Evolutionary conservation across 2,797 vertebrate genomes (phyloP), one percentile per base, ranked within the genome.

Genomic region (Setipinna tenuifilis): DNA sequence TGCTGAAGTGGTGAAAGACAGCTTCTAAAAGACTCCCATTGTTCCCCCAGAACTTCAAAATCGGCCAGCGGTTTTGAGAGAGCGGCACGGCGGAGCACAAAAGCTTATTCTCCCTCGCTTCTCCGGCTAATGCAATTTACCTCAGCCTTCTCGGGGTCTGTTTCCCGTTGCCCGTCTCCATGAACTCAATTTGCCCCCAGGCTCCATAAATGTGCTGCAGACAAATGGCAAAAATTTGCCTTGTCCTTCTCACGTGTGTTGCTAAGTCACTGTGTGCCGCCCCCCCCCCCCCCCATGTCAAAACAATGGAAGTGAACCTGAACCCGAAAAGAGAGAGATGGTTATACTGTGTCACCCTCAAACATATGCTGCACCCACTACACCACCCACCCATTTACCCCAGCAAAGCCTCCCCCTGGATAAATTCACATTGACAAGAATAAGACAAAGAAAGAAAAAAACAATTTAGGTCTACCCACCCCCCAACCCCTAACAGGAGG

Each of bases 111-210:
- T 88, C 50, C 85, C 68, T 62, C 86, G 68, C 81, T 81, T 23
- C 82, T 87, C 23, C 1, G 58, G 85, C 81, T 89, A 88, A 91
- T 86, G 80, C 85, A 87, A 88, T 91, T 89, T 85, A 83, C 50
- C 78, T 81, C 80, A 83, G 71, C 83, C 82, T 86, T 85, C 59
- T 84, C 81, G 6, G 65, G 86, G 89, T 89, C 91, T 90, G 89
- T 83, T 90, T 91, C 89, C 88, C 88, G 88, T 89, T 92, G 87
- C 84, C 88, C 87, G 89, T 86, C 81, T 23, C 84, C 17, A 81
- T 91, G 91, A 93, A 91, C 90, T 90, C 85, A 35, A 35, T 62
- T 87, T 90, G 87, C 86, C 89, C 89, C 86, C 68, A 68, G 82
- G 62, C 88, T 82, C 83, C 88, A 83, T 85, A 90, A 90, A 81